Evolutionary conservation across 2,888 invertebrate species (phyloP).

Genomic region (Xylophagus ater): DNA sequence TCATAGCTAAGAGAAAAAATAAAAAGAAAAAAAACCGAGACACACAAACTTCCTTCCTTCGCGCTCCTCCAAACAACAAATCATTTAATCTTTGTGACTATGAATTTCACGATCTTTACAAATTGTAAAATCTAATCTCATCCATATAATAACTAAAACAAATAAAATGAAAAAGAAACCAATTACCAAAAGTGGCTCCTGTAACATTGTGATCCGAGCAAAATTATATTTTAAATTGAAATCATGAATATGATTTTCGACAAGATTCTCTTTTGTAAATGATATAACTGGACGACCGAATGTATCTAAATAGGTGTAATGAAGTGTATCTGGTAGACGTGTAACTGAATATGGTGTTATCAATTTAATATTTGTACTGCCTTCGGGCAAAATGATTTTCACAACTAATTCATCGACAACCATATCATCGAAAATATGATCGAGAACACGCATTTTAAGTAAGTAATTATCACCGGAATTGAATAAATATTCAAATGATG

Average conservation of each 20-base stretch:
- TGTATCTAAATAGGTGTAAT: constrained; percentile 91
- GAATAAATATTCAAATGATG: constrained; percentile 91
- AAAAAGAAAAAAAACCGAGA: too few species aligned
- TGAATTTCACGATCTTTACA: constrained; percentile 51
- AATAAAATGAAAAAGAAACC: constrained; percentile 83
- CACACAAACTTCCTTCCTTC: too few species aligned
- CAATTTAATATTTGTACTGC: constrained; percentile 69
- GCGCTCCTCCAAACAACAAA: too few species aligned
- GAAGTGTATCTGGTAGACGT: constrained; percentile 60
- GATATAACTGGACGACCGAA: constrained; percentile 82
- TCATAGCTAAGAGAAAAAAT: too few species aligned
- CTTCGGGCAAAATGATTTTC: constrained; percentile 89
- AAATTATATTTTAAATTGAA: constrained; percentile 84
- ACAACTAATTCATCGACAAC: constrained; percentile 80
- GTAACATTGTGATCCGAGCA: constrained; percentile 72
- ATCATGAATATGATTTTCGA: constrained; percentile 93
- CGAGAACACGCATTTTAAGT: constrained; percentile 86
- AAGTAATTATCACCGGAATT: constrained; percentile 67
- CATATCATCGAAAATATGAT: constrained; percentile 96
- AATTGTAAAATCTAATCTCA: constrained; percentile 92
- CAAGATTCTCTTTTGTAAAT: constrained; percentile 72
- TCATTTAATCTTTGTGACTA: constrained; percentile 38
- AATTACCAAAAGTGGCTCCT: constrained; percentile 86
- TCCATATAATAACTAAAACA: constrained; percentile 82
- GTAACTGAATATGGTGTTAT: constrained; percentile 71